phyloP scores from a whole-genome alignment of 2,113 vertebrate genomes.

The Sisor rabdophorus region DNA sequence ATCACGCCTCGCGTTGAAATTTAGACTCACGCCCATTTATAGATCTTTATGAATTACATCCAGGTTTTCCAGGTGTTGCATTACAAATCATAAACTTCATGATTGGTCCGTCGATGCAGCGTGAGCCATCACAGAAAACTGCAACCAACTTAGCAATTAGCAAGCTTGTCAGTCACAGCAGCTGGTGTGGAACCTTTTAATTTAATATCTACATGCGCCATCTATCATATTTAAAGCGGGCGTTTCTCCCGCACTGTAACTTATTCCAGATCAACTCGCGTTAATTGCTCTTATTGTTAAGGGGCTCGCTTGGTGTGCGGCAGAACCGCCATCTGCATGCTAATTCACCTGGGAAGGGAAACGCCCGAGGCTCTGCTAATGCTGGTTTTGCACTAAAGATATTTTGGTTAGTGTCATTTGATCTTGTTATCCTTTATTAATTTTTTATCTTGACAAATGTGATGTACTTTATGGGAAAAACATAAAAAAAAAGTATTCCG shows the following conservation, averaged over 20 bases:
- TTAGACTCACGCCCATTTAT: not conserved
- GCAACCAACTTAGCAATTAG: slow-evolving; percentile 36
- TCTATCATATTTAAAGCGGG: slow-evolving; percentile 48
- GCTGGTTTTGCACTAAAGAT: slow-evolving; percentile 14
- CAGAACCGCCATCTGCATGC: slow-evolving; percentile 42
- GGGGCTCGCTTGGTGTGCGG: slow-evolving; percentile 38
- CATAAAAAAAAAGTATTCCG: too few species aligned
- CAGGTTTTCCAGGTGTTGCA: slow-evolving; percentile 24
- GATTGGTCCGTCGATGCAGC: slow-evolving; percentile 33
- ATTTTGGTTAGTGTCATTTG: not conserved
- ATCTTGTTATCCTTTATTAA: not conserved
- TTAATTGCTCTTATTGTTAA: slow-evolving; percentile 47
- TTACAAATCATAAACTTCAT: slow-evolving; percentile 22
- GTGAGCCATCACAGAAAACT: slow-evolving; percentile 22
- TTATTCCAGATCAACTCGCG: slow-evolving; percentile 39
- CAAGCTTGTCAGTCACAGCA: slow-evolving; percentile 39
- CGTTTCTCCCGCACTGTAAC: slow-evolving; percentile 33
- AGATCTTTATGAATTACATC: slow-evolving; percentile 15
- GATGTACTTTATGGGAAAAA: not conserved
- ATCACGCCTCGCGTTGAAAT: not conserved
- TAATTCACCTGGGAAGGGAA: slow-evolving; percentile 31
- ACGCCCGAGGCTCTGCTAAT: slow-evolving; percentile 1
- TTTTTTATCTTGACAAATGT: not conserved
- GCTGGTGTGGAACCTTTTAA: slow-evolving; percentile 39
- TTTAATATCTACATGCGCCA: slow-evolving; percentile 39